phyloP scores from a whole-genome alignment of 2,888 invertebrate species.

The Brachycybe producta region DNA sequence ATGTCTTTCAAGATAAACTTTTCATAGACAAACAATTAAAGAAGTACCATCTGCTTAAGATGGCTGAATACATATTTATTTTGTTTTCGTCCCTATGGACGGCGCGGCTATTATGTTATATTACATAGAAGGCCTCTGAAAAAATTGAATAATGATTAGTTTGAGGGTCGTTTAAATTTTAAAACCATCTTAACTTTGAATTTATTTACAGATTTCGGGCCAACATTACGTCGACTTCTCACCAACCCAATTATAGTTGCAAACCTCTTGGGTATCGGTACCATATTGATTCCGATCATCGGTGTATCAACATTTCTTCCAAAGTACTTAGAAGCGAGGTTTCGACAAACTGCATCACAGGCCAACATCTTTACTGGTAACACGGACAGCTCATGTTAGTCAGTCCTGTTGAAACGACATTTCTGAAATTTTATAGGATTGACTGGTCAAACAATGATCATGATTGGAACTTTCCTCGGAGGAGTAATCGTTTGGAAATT shows the following conservation, averaged over 20 bases:
- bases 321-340: slow-evolving; percentile 62
- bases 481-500: slow-evolving; percentile 14
- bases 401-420: neutral
- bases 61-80: too few relatives aligned
- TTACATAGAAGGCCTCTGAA: too few relatives aligned
- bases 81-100: too few relatives aligned
- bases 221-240: too few relatives aligned
- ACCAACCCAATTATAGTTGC: slow-evolving; percentile 1
- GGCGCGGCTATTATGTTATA: too few relatives aligned
- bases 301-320: slow-evolving; percentile 57
- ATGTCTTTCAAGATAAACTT: too few relatives aligned
- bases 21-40: too few relatives aligned
- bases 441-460: slow-evolving; percentile 10
- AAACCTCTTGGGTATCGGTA: slow-evolving; percentile 1
- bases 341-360: slow-evolving; percentile 48
- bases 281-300: slow-evolving; percentile 33
- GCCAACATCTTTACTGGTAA: slow-evolving; percentile 53
- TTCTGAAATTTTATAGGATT: neutral
- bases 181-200: too few relatives aligned
- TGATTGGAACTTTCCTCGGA: slow-evolving; percentile 1
- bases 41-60: too few relatives aligned
- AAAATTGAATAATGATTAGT: too few relatives aligned
- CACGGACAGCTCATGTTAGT: neutral
- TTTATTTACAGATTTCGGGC: too few relatives aligned
- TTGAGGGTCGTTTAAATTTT: too few relatives aligned